Conservation (phyloP, 2,888 invertebrate genomes). For the Nysson spinosus region DNA sequence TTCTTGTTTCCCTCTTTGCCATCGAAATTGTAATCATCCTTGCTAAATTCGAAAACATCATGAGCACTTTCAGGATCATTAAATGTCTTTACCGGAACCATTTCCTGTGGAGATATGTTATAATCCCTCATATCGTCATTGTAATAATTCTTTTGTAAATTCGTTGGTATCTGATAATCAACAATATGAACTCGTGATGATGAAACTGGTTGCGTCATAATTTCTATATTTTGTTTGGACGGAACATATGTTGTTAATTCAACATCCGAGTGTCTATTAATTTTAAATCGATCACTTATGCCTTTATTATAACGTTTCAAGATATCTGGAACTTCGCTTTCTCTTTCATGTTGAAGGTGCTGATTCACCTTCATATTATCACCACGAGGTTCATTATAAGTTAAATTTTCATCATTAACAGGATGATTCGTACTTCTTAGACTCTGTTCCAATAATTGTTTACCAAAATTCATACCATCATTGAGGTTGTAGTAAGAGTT, state of each 20-base stretch:
- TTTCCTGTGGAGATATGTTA: background rate
- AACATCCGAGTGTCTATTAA: background rate
- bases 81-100: slow-evolving; percentile 11
- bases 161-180: too few relatives aligned
- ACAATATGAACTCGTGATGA: too few relatives aligned
- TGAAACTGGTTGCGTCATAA: too few relatives aligned
- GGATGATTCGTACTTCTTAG: too few relatives aligned
- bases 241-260: background rate
- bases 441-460: too few relatives aligned
- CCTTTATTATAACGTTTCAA: slow-evolving; percentile 27
- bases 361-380: background rate
- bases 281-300: background rate
- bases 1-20: slow-evolving; percentile 15
- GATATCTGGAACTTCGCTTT: background rate
- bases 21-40: slow-evolving; percentile 43
- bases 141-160: background rate
- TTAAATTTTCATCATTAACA: background rate
- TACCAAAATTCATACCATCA: too few relatives aligned
- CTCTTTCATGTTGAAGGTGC: background rate
- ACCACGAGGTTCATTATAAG: background rate
- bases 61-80: slow-evolving; percentile 45
- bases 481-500: background rate
- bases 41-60: slow-evolving; percentile 53
- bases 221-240: too few relatives aligned
- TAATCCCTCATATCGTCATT: background rate